A percentile compares a stretch with the other conserved stretches of the same genome.
phyloP scores from a whole-genome alignment of 2,113 vertebrate genomes.

The Candoia aspera region DNA sequence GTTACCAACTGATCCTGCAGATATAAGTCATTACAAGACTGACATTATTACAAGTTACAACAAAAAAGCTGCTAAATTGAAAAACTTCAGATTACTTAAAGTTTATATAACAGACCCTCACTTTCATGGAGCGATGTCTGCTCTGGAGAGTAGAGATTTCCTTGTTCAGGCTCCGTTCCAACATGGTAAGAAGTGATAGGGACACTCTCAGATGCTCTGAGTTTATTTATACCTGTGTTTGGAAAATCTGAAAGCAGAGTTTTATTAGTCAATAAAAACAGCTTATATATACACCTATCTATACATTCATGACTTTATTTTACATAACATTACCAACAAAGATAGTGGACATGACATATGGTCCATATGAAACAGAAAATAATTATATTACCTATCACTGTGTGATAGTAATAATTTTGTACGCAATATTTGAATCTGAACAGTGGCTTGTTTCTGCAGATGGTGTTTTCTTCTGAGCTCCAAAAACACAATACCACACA shows the following conservation, averaged over 20 bases:
- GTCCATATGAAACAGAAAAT: neutral
- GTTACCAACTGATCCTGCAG: conserved; percentile 89
- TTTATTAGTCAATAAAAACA: conserved; percentile 33
- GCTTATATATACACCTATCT: conserved; percentile 7
- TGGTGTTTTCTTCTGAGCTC: conserved; percentile 10
- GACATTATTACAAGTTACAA: conserved; percentile 9
- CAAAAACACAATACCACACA: neutral
- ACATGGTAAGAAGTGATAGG: conserved; percentile 87
- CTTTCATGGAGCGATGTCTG: conserved; percentile 96
- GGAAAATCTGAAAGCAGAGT: conserved; percentile 82
- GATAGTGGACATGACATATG: neutral
- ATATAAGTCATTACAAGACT: conserved; percentile 48
- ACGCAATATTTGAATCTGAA: neutral
- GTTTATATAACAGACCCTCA: conserved; percentile 92
- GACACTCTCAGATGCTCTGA: conserved; percentile 81
- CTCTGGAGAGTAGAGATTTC: conserved; percentile 88
- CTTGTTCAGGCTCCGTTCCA: conserved; percentile 86
- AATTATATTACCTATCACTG: neutral
- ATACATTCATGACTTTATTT: conserved; percentile 11
- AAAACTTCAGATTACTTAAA: conserved; percentile 63
- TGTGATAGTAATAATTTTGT: neutral
- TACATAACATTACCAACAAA: neutral
- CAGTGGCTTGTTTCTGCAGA: neutral
- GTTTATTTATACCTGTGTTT: conserved; percentile 77
- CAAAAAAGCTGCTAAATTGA: conserved; percentile 32